These are phyloP conservation scores for Zeus faber DNA, from an alignment of 2,113 vertebrate species.

Conservation along the genomic window DNA sequence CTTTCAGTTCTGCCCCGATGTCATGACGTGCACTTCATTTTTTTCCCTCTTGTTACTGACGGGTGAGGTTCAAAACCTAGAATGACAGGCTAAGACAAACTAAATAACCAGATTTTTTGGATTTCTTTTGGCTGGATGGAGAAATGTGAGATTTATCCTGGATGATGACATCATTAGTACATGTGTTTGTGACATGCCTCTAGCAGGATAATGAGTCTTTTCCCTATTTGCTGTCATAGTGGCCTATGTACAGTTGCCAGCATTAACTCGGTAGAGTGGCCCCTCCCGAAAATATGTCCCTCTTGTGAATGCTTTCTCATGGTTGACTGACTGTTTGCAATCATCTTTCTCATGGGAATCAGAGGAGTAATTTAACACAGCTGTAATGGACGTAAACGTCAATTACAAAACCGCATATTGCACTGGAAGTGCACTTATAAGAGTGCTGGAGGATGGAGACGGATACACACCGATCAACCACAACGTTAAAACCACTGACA, in stretches of 20 bases:
- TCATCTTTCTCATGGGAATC: conserved; percentile 55
- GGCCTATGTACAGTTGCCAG: conserved; percentile 55
- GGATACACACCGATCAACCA: no score
- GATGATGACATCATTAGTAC: conserved; percentile 26
- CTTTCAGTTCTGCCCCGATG: no score
- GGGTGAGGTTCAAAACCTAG: conserved; percentile 15
- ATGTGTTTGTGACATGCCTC: conserved; percentile 43
- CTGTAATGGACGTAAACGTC: conserved; percentile 56
- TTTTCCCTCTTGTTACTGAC: conserved; percentile 9
- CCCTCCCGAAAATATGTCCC: conserved; percentile 44
- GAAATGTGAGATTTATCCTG: conserved; percentile 24
- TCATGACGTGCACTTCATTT: no score
- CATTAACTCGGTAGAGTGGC: conserved; percentile 53
- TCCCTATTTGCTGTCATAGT: conserved; percentile 30
- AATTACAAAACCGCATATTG: conserved; percentile 36
- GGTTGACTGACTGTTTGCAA: conserved; percentile 54
- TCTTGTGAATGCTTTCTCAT: conserved; percentile 43
- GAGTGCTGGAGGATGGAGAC: conserved; percentile 33
- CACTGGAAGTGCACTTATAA: conserved; percentile 33
- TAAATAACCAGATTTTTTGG: conserved; percentile 33
- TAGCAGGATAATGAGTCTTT: conserved; percentile 22
- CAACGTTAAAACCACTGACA: no score
- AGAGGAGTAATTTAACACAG: conserved; percentile 57
- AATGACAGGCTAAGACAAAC: conserved; percentile 40
- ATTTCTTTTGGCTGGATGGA: conserved; percentile 35